phyloP scores from a whole-genome alignment of 37 sponge, comb jelly and placozoan species.

The Theonella swinhoei region DNA sequence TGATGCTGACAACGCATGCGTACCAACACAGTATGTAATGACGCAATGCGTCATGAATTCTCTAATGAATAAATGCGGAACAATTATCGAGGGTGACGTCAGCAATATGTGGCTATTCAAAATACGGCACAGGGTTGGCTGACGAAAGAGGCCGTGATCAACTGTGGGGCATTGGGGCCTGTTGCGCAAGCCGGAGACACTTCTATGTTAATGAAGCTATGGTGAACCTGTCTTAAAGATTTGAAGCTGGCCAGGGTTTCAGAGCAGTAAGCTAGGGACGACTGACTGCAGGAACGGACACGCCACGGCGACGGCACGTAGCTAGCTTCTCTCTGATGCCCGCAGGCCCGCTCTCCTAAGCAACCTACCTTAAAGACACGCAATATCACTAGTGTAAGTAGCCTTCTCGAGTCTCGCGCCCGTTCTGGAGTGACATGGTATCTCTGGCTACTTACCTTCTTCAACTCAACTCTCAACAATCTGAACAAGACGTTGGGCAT shows the following conservation, averaged over 20 bases:
- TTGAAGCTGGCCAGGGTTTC: not conserved
- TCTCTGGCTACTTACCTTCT: not conserved
- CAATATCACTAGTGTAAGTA: not conserved
- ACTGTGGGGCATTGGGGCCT: not conserved
- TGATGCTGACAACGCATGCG: too few relatives aligned
- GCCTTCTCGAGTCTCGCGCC: not conserved
- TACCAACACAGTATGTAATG: not conserved
- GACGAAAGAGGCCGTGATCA: not conserved
- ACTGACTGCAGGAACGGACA: not conserved
- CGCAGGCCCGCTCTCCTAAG: not conserved
- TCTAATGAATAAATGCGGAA: too few relatives aligned
- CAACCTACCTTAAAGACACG: not conserved
- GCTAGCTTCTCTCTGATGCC: not conserved
- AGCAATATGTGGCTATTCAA: not conserved
- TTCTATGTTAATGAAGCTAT: not conserved
- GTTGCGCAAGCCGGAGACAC: not conserved
- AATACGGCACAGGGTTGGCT: not conserved
- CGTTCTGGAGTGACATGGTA: not conserved
- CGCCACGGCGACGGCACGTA: not conserved
- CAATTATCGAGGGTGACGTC: not conserved
- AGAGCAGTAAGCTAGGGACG: not conserved
- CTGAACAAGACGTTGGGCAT: not conserved
- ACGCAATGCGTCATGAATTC: too few relatives aligned
- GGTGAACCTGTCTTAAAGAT: not conserved
- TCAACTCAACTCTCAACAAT: not conserved